Evolutionary conservation across 2,797 vertebrate species (phyloP).

Genomic region (Xenops minutus): DNA sequence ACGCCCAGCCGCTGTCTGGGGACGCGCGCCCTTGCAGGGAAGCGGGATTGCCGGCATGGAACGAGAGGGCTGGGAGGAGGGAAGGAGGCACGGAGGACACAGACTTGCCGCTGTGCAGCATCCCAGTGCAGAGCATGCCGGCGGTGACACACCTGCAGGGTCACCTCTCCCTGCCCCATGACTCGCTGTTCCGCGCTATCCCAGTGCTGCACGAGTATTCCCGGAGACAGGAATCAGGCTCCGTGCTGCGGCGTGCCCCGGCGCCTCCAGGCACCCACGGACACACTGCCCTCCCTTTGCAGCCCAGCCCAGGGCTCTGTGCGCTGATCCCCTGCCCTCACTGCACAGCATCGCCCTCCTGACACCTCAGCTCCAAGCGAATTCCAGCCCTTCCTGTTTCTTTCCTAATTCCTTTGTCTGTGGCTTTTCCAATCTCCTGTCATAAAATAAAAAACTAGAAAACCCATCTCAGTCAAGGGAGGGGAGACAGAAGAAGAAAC

Average conservation of each 20-base stretch:
- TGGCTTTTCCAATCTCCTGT: background rate
- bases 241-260: background rate
- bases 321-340: background rate
- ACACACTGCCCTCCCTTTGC: background rate
- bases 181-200: accelerated
- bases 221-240: accelerated
- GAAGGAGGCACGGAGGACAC: background rate
- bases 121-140: background rate
- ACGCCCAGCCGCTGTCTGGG: background rate
- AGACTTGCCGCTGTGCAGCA: background rate
- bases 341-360: background rate
- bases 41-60: accelerated
- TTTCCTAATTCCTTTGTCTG: background rate
- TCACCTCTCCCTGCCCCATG: background rate
- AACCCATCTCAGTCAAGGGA: background rate
- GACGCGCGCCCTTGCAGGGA: accelerated
- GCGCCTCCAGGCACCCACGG: too few relatives aligned
- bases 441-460: background rate
- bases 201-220: background rate
- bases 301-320: background rate
- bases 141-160: accelerated
- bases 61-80: background rate
- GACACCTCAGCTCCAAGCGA: background rate
- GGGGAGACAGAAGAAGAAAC: accelerated
- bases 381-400: background rate